A percentile compares a stretch with the other conserved stretches of the same genome.
Conservation (phyloP, 2,888 invertebrate genomes). For the Tetrapedia diversipes region DNA sequence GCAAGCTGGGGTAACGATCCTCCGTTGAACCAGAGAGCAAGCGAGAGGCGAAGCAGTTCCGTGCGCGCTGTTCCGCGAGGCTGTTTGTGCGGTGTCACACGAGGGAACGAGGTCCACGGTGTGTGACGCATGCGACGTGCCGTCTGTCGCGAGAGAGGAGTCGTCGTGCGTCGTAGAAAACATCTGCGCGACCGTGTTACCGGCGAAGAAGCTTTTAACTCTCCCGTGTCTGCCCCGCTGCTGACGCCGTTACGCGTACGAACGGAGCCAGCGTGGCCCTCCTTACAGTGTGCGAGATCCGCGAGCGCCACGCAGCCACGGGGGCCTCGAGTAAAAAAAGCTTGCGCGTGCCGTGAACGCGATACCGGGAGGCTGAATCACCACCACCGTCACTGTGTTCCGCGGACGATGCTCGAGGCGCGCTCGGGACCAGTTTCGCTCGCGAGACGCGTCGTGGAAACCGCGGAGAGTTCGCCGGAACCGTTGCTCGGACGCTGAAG, state of each 20-base stretch:
- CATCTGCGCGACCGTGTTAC: constrained; percentile 61
- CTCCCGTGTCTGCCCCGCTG: constrained; percentile 40
- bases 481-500: not conserved
- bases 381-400: not conserved
- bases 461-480: not conserved
- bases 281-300: constrained; percentile 32
- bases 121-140: constrained; percentile 62
- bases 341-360: constrained; percentile 50
- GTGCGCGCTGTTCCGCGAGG: too few species aligned
- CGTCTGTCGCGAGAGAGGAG: constrained; percentile 53
- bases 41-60: too few species aligned
- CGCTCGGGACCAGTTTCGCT: not conserved
- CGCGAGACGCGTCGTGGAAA: constrained; percentile 4
- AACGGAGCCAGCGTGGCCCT: constrained; percentile 43
- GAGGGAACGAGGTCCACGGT: constrained; percentile 28
- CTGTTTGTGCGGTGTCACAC: constrained; percentile 32
- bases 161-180: constrained; percentile 51
- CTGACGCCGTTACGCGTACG: constrained; percentile 45
- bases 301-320: too few species aligned
- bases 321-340: constrained; percentile 42
- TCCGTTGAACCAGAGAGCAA: not conserved
- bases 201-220: constrained; percentile 51
- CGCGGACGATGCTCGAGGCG: constrained; percentile 16
- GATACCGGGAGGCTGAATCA: constrained; percentile 36
- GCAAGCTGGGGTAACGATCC: constrained; percentile 4